Evolutionary conservation across 2,888 invertebrate species (phyloP), one percentile per base, ranked within the genome.

Genomic region (Drosophila diplacantha): DNA sequence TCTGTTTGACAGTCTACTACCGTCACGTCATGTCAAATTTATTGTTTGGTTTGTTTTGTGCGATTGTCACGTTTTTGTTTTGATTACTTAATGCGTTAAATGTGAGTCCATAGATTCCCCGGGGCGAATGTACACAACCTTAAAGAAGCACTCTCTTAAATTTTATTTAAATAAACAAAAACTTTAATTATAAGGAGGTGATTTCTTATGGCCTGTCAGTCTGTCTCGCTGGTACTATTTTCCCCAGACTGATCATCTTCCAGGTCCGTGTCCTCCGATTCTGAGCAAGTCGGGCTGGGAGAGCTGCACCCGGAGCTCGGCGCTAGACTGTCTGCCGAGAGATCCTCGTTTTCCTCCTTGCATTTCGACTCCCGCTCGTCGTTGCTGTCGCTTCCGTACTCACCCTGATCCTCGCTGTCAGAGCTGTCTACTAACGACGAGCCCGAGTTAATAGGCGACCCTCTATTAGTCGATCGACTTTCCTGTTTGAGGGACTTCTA

Each of bases 21-120:
- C 26, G 73, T 69, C 79, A 73, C 72, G 70, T 71, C 70, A 69
- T 73, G 71, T 63, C 29, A 32, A 69, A 72, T 69, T 70, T 65
- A 59, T 68, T 71, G 72, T 72, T 60, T 62, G 65, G 72, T 79
- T 79, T 84, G 79, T 72, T 83, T 84, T 81, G 65, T 64, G 69
- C 64, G 70, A 77, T 69, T 85, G 82, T 85, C 82, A 82, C 82
- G 82, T 82, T 73, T 71, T 73, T 69, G 51, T 67, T 65, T 64
- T 67, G 71, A 81, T 81, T 81, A 74, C 72, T 72, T 57, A 73
- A 69, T 57, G 69, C 64, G 24, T 49, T 62, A 38, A 44, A 55
- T 58, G 26, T 3, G 2, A 51, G 6, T 11, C 24, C 18, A 64
- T n/a, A 29, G 14, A 31, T 31, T 29, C 31, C 18, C 11, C 16